A percentile compares a stretch with the other conserved stretches of the same genome.
Conservation (phyloP, 1,140 invertebrate genomes). For the Schlechtendalia chinensis region DNA sequence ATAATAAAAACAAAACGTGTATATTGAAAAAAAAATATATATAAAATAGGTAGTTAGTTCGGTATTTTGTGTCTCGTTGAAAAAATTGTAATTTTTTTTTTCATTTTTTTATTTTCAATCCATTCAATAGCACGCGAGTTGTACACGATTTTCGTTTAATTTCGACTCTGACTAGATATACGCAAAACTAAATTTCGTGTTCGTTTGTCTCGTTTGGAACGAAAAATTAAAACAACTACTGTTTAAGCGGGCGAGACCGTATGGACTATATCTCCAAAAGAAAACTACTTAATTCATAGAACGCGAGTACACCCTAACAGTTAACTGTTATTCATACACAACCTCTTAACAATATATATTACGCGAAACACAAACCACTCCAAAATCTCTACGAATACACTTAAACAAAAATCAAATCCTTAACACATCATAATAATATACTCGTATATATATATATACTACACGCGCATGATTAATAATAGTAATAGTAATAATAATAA, state of each 20-base stretch:
- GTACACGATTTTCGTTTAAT: too few species aligned
- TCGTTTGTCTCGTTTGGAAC: constrained; percentile 5
- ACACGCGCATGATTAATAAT: too few species aligned
- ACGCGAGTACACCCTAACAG: not conserved
- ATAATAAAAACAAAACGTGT: constrained; percentile 42
- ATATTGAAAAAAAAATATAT: too few species aligned
- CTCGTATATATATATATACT: not conserved
- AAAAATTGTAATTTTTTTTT: not conserved
- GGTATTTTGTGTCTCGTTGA: not conserved
- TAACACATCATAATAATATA: constrained; percentile 26
- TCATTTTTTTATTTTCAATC: not conserved
- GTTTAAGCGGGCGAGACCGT: too few species aligned
- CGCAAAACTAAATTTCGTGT: constrained; percentile 20
- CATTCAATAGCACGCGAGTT: too few species aligned
- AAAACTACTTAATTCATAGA: constrained; percentile 40
- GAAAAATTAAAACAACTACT: too few species aligned
- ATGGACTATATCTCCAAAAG: too few species aligned
- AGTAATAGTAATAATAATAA: too few species aligned
- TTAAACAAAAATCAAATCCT: constrained; percentile 7
- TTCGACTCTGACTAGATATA: constrained; percentile 40
- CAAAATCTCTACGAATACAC: constrained; percentile 28
- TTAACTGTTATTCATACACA: not conserved
- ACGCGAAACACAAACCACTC: constrained; percentile 22
- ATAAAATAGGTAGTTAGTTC: constrained; percentile 41
- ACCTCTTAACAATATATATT: constrained; percentile 6